Evolutionary conservation across 2,888 invertebrate genomes (phyloP).

Genomic region (Zonitis immaculata): DNA sequence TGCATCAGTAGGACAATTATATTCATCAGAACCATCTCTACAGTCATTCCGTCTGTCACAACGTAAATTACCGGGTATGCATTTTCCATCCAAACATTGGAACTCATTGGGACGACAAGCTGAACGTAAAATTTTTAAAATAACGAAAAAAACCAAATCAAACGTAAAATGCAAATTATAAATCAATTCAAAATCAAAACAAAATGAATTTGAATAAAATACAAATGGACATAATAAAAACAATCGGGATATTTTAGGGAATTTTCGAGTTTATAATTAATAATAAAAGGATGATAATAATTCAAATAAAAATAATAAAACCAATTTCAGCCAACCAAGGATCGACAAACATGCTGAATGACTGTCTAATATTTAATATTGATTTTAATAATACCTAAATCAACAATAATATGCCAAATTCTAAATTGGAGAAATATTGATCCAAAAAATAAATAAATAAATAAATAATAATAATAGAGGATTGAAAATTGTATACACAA

Average conservation of each 20-base stretch:
- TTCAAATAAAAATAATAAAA: too few species aligned
- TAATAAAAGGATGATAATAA: not conserved
- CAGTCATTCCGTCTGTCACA: slow-evolving; percentile 54
- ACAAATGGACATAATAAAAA: not conserved
- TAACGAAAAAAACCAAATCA: slow-evolving; percentile 22
- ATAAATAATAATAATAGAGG: too few species aligned
- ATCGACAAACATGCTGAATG: slow-evolving; percentile 14
- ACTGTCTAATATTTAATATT: slow-evolving; percentile 11
- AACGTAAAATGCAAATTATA: too few species aligned
- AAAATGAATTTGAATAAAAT: slow-evolving; percentile 14
- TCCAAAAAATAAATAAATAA: not conserved
- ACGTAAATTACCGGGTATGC: slow-evolving; percentile 47
- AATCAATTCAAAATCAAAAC: slow-evolving; percentile 12
- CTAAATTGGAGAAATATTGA: slow-evolving; percentile 8
- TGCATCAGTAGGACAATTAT: slow-evolving; percentile 51
- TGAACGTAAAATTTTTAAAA: slow-evolving; percentile 41
- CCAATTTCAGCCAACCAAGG: slow-evolving; percentile 4
- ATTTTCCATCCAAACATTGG: slow-evolving; percentile 64
- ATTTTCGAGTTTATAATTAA: not conserved
- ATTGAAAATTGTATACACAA: slow-evolving; percentile 10
- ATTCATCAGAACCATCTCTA: slow-evolving; percentile 55
- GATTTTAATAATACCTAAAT: slow-evolving; percentile 6
- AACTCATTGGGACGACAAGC: slow-evolving; percentile 64
- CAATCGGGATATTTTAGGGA: not conserved
- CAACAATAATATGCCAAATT: slow-evolving; percentile 10